Evolutionary conservation across 2,113 vertebrate species (phyloP), one percentile per base, ranked within the genome.

Genomic region (Cottus gobio): DNA sequence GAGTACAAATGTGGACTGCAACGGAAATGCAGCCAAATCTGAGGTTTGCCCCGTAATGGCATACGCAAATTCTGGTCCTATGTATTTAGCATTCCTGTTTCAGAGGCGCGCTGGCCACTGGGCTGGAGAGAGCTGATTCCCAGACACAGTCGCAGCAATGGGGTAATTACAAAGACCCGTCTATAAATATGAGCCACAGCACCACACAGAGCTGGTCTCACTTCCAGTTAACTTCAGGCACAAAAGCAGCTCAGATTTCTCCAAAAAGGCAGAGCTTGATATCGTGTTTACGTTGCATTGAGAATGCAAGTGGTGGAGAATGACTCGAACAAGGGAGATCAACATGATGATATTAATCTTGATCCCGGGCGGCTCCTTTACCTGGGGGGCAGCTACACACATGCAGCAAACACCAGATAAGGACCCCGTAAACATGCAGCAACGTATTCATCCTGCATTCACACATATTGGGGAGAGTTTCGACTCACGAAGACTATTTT

Each of bases 11-110:
- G 68, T 71, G 60, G 61, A 79, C 64, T 63, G 31, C 78, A 81
- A 71, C 8, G 65, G 66, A 80, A 88, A 81, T 77, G 69, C 80
- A 84, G 79, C 85, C 84, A 84, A 75, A 87, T 48, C 60, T 86
- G 90, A 83, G 92, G 92, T 92, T 85, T 42, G 30, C 50, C 57
- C 65, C 20, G 12, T 89, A 93, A 94, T 90, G 86, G 87, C 77
- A 91, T 81, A 71, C 76, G 82, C 65, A 75, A 77, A 71, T 75
- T 88, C 79, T 77, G 77, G 67, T 82, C 61, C 88, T 82, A 84
- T 94, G 91, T 93, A 89, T 87, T 95, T 93, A 92, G 85, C 90
- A 93, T 93, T 94, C 91, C 85, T 89, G 76, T 83, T 87, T 74
- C 79, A 37, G 82, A 85, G 78, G 75, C 37, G 62, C 37, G 54